Evolutionary conservation across 2,797 vertebrate genomes (phyloP).

Genomic region (Babyrousa celebensis): DNA sequence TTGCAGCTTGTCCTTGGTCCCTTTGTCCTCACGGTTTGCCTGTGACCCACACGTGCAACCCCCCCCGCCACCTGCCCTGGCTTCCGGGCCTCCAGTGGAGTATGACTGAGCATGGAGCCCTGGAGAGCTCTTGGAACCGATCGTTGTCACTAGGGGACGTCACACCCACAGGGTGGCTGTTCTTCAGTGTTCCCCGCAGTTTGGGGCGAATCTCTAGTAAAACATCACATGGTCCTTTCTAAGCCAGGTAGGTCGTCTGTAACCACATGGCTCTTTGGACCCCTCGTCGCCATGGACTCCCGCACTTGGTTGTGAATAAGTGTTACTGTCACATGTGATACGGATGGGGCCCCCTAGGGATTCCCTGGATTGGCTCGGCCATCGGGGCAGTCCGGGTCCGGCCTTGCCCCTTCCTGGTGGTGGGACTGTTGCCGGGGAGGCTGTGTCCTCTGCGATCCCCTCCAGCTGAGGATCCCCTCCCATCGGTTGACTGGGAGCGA

Average conservation of each 20-base stretch:
- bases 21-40: slow-evolving; percentile 64
- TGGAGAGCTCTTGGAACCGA: background rate
- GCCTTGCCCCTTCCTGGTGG: background rate
- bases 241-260: background rate
- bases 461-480: background rate
- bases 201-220: background rate
- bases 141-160: background rate
- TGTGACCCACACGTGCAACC: background rate
- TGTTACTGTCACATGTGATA: background rate
- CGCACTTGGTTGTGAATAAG: background rate
- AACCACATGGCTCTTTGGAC: background rate
- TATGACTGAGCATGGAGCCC: background rate
- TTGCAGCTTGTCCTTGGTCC: slow-evolving; percentile 60
- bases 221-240: background rate
- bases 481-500: background rate
- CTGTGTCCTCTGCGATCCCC: background rate
- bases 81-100: background rate
- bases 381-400: background rate
- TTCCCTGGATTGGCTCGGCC: background rate
- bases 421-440: background rate
- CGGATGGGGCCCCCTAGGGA: background rate
- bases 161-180: background rate
- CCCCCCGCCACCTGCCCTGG: too few species aligned
- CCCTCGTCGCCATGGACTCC: background rate
- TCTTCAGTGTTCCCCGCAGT: background rate